Conservation (phyloP, 2,888 invertebrate genomes). For the Ophraella communa region DNA sequence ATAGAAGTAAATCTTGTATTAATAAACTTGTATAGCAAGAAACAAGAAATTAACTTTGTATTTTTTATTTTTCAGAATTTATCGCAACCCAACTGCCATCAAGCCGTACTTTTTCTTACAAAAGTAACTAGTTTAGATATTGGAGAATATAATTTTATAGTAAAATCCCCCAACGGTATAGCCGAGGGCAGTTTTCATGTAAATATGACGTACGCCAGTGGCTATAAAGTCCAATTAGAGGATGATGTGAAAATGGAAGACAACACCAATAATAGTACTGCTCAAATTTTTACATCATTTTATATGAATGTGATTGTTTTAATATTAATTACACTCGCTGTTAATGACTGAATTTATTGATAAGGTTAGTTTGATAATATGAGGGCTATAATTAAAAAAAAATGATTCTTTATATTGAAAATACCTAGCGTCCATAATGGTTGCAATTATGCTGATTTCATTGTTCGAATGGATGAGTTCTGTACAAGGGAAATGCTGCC, state of each 20-base stretch:
- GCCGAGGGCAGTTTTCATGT: conserved; percentile 69
- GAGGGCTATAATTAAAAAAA: neutral
- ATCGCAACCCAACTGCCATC: conserved; percentile 65
- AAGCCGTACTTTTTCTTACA: conserved; percentile 66
- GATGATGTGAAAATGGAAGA: conserved; percentile 44
- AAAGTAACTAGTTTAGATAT: conserved; percentile 65
- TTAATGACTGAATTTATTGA: conserved; percentile 54
- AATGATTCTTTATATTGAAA: neutral
- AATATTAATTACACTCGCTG: conserved; percentile 51
- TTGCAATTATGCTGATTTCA: no score
- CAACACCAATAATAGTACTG: conserved; percentile 26
- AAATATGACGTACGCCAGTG: conserved; percentile 65
- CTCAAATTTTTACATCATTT: conserved; percentile 49
- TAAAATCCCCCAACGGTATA: conserved; percentile 68
- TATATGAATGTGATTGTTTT: conserved; percentile 56
- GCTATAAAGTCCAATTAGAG: conserved; percentile 51
- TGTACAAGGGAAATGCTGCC: no score
- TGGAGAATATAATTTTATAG: conserved; percentile 70
- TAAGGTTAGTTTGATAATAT: conserved; percentile 20
- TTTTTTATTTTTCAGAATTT: conserved; percentile 61
- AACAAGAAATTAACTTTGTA: neutral
- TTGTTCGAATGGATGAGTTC: no score
- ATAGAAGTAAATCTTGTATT: no score
- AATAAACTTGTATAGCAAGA: no score
- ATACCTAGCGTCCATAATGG: no score